phyloP scores from a whole-genome alignment of 2,888 invertebrate species.

The Tenodera sinensis region DNA sequence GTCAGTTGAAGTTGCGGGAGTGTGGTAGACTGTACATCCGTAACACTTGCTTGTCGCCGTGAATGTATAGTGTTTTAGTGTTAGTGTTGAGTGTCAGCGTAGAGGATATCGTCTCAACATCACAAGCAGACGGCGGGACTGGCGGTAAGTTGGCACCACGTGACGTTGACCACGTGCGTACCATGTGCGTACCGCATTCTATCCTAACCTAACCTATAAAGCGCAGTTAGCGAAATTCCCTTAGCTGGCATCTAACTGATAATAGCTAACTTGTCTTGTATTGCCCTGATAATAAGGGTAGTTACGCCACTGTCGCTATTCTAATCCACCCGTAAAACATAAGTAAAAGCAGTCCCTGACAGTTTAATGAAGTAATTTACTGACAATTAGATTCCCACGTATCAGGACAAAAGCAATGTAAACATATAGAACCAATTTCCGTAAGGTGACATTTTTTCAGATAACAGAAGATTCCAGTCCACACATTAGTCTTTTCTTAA shows the following conservation, averaged over 20 bases:
- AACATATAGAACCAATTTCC: no score
- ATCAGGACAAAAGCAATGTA: no score
- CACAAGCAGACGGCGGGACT: neutral
- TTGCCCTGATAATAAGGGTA: no score
- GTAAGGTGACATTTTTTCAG: no score
- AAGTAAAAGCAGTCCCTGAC: no score
- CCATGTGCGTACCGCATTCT: neutral
- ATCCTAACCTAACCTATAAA: neutral
- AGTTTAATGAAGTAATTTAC: no score
- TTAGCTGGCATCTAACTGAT: neutral
- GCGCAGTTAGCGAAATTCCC: neutral
- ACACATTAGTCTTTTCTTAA: no score
- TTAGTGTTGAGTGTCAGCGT: neutral
- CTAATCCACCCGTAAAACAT: no score
- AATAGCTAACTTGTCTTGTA: no score
- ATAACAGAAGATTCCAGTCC: no score
- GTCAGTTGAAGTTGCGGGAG: neutral
- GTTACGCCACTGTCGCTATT: no score
- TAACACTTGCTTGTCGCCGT: neutral
- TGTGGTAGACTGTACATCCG: neutral
- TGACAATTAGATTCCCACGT: no score
- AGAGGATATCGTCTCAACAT: neutral
- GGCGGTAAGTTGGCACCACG: neutral
- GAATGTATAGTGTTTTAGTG: neutral
- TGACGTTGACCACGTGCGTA: neutral